phyloP scores from a whole-genome alignment of 2,113 vertebrate genomes.

The Typhlomys cinereus region DNA sequence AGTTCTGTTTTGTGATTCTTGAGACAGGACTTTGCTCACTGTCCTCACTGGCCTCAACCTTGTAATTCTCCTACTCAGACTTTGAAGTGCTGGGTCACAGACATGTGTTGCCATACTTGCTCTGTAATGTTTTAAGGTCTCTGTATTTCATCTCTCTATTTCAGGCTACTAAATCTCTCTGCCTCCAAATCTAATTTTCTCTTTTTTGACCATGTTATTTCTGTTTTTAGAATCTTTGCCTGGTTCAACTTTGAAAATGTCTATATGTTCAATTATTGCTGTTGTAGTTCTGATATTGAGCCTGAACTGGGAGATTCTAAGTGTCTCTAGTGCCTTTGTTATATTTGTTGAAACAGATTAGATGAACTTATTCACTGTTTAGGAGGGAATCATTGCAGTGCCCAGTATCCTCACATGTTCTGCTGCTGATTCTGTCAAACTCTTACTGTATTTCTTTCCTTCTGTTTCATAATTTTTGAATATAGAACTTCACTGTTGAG shows the following conservation, averaged over 20 bases:
- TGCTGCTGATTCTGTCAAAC: not conserved
- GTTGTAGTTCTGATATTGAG: not conserved
- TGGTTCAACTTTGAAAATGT: slow-evolving; percentile 33
- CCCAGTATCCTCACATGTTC: not conserved
- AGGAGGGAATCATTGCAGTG: not conserved
- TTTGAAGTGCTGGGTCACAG: not conserved
- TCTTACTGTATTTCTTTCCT: not conserved
- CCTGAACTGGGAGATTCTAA: not conserved
- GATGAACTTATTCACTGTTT: not conserved
- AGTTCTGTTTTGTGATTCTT: not conserved
- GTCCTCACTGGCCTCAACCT: not conserved
- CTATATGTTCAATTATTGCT: not conserved
- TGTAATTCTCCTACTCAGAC: not conserved
- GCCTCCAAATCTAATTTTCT: slow-evolving; percentile 58
- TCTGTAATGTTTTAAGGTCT: not conserved
- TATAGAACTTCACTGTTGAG: slow-evolving; percentile 8
- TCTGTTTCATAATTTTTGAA: not conserved
- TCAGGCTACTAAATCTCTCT: slow-evolving; percentile 66
- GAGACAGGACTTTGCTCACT: not conserved
- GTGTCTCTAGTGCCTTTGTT: not conserved
- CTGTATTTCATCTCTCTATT: slow-evolving; percentile 47
- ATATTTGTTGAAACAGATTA: slow-evolving; percentile 14
- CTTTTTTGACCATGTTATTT: not conserved
- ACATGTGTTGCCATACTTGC: no score
- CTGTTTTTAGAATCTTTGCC: slow-evolving; percentile 21